phyloP scores from a whole-genome alignment of 1,140 invertebrate genomes.

The Cecropterus lyciades region DNA sequence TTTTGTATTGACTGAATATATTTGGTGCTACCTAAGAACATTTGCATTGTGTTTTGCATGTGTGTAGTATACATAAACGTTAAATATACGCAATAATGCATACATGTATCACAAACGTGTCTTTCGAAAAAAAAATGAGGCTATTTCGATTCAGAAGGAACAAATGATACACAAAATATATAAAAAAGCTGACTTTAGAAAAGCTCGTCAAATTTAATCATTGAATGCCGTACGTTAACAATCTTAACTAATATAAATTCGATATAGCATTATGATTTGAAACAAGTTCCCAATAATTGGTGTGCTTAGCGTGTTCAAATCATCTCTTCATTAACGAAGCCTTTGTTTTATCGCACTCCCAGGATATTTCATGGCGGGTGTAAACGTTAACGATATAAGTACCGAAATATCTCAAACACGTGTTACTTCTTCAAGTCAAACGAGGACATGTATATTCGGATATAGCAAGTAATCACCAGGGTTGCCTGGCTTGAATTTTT shows the following conservation, averaged over 20 bases:
- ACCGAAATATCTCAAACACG: slow-evolving; percentile 22
- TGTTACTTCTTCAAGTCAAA: slow-evolving; percentile 27
- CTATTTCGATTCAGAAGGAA: no score
- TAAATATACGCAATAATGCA: no score
- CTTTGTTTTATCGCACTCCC: not conserved
- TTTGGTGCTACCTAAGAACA: not conserved
- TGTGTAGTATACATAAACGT: not conserved
- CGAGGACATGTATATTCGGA: slow-evolving; percentile 8
- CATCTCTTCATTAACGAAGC: not conserved
- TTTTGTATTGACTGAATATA: not conserved
- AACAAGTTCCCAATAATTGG: no score
- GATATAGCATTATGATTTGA: no score
- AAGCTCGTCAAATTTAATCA: no score
- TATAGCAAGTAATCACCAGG: slow-evolving; percentile 15
- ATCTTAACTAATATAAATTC: no score
- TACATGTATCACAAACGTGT: no score
- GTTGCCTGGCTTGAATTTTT: not conserved
- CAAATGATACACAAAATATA: no score
- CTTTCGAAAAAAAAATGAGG: no score
- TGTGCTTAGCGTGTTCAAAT: no score
- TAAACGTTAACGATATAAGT: slow-evolving; percentile 19
- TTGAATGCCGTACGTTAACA: no score
- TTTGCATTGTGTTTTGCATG: not conserved
- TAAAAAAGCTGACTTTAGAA: no score
- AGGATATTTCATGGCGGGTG: not conserved